These are phyloP conservation scores for Gerris lacustris DNA, from an alignment of 2,888 invertebrate species.

Conservation along the genomic window DNA sequence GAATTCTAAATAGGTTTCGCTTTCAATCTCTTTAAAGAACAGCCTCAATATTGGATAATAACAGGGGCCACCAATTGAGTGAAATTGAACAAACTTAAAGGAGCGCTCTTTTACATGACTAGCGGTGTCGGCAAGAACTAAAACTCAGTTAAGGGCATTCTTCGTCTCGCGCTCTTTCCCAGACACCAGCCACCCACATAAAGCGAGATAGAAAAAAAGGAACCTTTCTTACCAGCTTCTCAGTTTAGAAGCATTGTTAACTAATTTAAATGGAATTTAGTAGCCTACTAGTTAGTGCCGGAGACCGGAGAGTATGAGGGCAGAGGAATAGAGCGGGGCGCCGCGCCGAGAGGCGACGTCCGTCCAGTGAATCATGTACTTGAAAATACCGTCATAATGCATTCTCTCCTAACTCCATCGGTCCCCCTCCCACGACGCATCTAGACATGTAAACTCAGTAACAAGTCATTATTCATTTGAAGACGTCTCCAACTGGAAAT, in stretches of 20 bases:
- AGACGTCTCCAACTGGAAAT: too few species aligned
- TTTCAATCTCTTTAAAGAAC: background rate
- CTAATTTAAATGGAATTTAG: constrained; percentile 2
- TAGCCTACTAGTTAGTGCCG: background rate
- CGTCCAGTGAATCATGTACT: background rate
- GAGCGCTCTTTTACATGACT: background rate
- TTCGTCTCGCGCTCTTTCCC: too few species aligned
- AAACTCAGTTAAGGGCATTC: too few species aligned
- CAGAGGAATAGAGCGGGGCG: background rate
- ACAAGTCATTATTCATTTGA: too few species aligned
- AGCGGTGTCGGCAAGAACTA: too few species aligned
- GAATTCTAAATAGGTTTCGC: background rate
- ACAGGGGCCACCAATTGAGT: background rate
- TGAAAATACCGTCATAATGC: background rate
- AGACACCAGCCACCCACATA: background rate
- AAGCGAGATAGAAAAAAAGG: background rate
- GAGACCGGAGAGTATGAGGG: too few species aligned
- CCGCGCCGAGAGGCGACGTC: background rate
- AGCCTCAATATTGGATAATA: background rate
- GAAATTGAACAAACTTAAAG: background rate
- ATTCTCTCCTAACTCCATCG: background rate
- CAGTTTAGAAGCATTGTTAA: background rate
- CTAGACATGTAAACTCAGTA: too few species aligned
- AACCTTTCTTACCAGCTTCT: background rate
- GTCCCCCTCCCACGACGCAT: too few species aligned